Conservation (phyloP, 2,888 invertebrate species). For the Epicampocera succincta region DNA sequence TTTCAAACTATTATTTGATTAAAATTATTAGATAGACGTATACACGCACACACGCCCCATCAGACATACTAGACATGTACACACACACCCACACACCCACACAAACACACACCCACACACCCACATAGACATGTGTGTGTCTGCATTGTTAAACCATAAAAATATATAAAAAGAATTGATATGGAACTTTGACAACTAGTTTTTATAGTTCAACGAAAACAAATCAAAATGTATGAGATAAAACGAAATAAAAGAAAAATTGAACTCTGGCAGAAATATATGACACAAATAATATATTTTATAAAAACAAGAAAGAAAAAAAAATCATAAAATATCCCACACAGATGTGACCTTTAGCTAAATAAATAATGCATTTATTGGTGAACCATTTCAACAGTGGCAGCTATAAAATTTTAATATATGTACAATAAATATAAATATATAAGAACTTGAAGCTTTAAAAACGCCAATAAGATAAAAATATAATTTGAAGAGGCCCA, state of each 20-base stretch:
- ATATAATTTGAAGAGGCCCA: no score
- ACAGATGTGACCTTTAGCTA: conserved; percentile 51
- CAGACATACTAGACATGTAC: neutral
- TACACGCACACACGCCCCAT: neutral
- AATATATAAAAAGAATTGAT: conserved; percentile 42
- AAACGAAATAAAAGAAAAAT: conserved; percentile 42
- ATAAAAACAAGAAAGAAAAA: neutral
- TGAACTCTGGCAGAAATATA: conserved; percentile 7
- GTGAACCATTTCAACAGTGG: conserved; percentile 6
- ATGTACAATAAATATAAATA: no score
- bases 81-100: neutral
- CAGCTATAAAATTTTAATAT: neutral
- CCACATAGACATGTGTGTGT: neutral
- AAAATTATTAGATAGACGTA: conserved; percentile 35
- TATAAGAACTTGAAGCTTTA: no score
- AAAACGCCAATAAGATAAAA: no score
- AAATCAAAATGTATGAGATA: conserved; percentile 53
- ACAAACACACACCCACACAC: neutral
- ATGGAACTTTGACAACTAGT: conserved; percentile 60
- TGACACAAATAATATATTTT: conserved; percentile 20
- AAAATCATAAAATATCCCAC: neutral
- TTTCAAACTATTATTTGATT: conserved; percentile 63
- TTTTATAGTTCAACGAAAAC: conserved; percentile 57
- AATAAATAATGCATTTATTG: conserved; percentile 33
- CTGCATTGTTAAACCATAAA: conserved; percentile 35